Percentiles rank a stretch among this genome's conserved stretches.
phyloP scores from a whole-genome alignment of 2,113 vertebrate species.

The Rhinolophus sinicus region DNA sequence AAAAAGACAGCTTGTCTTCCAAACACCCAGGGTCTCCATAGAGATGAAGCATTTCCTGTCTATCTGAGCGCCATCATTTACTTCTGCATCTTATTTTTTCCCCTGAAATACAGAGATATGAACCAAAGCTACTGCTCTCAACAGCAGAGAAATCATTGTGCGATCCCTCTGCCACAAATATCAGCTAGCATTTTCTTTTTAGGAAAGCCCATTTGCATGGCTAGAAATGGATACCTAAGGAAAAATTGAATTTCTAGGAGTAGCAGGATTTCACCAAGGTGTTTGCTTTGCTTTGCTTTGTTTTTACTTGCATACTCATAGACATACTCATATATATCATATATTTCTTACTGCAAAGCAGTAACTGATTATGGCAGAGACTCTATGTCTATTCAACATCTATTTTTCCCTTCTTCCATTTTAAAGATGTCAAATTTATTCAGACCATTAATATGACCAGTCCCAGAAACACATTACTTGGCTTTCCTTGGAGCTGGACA shows the following conservation, averaged over 20 bases:
- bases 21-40: not conserved
- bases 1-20: not conserved
- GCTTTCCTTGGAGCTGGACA: not conserved
- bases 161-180: not conserved
- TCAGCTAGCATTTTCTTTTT: not conserved
- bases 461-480: not conserved
- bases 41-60: not conserved
- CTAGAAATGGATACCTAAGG: not conserved
- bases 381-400: not conserved
- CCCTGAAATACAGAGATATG: not conserved
- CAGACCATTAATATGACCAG: not conserved
- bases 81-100: not conserved
- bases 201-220: not conserved
- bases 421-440: not conserved
- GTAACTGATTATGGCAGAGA: not conserved
- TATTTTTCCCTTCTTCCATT: not conserved
- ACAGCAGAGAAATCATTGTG: not conserved
- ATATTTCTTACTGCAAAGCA: constrained; percentile 1
- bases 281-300: not conserved
- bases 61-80: not conserved
- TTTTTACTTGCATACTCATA: not conserved
- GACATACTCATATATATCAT: not conserved
- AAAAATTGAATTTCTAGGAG: not conserved
- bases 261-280: not conserved
- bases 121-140: not conserved